Conservation (phyloP, 2,797 vertebrate genomes). For the Chloroceryle amazona region DNA sequence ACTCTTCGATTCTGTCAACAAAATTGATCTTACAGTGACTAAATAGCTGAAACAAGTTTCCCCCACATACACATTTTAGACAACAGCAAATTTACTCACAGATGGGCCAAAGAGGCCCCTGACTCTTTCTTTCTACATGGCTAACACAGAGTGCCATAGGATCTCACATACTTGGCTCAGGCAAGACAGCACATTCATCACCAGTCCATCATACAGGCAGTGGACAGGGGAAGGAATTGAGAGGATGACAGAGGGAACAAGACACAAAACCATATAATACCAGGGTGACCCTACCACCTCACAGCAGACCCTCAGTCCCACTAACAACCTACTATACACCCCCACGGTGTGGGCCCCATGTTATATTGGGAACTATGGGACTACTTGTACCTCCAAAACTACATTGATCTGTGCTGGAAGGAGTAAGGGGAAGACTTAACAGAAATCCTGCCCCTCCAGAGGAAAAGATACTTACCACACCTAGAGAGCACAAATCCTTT, state of each 20-base stretch:
- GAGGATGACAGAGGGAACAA: background rate
- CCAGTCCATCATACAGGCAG: background rate
- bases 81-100: background rate
- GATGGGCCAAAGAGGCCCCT: background rate
- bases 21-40: background rate
- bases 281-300: background rate
- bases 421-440: background rate
- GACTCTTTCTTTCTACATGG: background rate
- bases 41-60: background rate
- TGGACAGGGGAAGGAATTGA: background rate
- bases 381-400: background rate
- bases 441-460: background rate
- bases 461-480: conserved; percentile 21
- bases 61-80: background rate
- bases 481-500: conserved; percentile 47
- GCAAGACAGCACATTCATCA: background rate
- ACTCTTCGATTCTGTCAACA: conserved; percentile 63
- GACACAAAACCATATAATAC: background rate
- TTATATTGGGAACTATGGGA: background rate
- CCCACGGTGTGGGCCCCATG: fast-evolving
- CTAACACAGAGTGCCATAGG: background rate
- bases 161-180: background rate
- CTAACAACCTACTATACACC: background rate
- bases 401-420: fast-evolving
- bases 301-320: background rate